Evolutionary conservation across 2,888 invertebrate species (phyloP).

Genomic region (Odiellus spinosus): DNA sequence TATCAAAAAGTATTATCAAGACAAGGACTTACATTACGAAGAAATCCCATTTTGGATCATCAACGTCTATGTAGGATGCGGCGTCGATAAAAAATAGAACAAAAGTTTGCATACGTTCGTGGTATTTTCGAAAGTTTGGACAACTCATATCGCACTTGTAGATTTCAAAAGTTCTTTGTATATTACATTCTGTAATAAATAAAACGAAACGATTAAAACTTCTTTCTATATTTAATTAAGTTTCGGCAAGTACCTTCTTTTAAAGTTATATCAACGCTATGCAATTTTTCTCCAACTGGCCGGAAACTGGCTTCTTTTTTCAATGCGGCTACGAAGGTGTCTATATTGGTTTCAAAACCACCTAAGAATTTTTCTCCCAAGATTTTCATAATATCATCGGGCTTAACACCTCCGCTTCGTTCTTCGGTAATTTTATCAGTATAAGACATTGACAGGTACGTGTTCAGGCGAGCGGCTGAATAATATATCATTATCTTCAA

Average conservation of each 20-base stretch:
- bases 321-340: constrained; percentile 50
- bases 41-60: constrained; percentile 81
- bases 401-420: constrained; percentile 37
- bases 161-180: constrained; percentile 47
- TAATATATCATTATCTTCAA: constrained; percentile 61
- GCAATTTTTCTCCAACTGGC: constrained; percentile 54
- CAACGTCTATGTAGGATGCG: constrained; percentile 78
- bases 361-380: constrained; percentile 52
- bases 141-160: constrained; percentile 51
- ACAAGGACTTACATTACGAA: constrained; percentile 34
- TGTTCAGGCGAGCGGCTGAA: constrained; percentile 59
- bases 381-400: constrained; percentile 57
- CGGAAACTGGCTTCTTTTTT: constrained; percentile 55
- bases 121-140: constrained; percentile 58
- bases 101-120: constrained; percentile 72
- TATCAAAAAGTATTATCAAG: too few species aligned
- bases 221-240: not conserved
- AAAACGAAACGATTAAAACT: not conserved
- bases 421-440: constrained; percentile 43
- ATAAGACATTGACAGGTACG: constrained; percentile 61
- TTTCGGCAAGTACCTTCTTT: not conserved
- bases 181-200: not conserved
- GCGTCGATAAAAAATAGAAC: constrained; percentile 92
- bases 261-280: constrained; percentile 35
- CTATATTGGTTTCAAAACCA: constrained; percentile 50